Percentiles rank a stretch among this genome's conserved stretches.
These are phyloP conservation scores for Micromussa lordhowensis DNA, from an alignment of 92 coral and sea anemone genomes.

Conservation along the genomic window DNA sequence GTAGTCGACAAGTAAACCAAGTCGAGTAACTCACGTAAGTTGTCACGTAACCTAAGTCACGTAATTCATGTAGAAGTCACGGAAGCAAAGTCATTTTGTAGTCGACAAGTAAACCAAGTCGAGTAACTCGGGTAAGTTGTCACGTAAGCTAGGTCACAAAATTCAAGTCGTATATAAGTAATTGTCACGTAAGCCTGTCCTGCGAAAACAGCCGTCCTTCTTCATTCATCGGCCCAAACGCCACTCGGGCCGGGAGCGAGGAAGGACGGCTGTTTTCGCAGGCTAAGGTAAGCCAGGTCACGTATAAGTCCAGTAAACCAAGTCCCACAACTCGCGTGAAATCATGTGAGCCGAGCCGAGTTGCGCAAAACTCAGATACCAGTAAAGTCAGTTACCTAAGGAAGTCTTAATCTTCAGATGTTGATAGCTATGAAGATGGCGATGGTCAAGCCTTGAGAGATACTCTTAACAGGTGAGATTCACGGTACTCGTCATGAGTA, in stretches of 20 bases:
- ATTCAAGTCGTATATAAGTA: no score
- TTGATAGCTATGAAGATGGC: constrained; percentile 99
- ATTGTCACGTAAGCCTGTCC: no score
- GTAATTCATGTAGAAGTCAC: background rate
- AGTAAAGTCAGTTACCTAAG: background rate
- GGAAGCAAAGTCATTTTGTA: no score
- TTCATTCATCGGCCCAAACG: no score
- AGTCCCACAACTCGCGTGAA: background rate
- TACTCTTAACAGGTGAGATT: constrained; percentile 89
- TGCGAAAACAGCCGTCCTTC: no score
- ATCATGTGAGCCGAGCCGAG: background rate
- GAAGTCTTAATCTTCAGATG: constrained; percentile 65
- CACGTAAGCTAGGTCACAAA: background rate
- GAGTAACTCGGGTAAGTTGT: background rate
- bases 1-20: no score
- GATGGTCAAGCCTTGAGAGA: constrained; percentile 96
- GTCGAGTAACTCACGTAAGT: no score
- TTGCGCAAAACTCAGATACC: background rate
- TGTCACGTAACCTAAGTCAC: background rate
- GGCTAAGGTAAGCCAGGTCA: background rate
- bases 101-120: no score
- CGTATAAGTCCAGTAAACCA: no score
- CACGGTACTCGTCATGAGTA: no score
- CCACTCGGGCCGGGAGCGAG: no score
- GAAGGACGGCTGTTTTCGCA: no score